Conservation (phyloP, 2,888 invertebrate genomes). For the Balanococcus diminutus region DNA sequence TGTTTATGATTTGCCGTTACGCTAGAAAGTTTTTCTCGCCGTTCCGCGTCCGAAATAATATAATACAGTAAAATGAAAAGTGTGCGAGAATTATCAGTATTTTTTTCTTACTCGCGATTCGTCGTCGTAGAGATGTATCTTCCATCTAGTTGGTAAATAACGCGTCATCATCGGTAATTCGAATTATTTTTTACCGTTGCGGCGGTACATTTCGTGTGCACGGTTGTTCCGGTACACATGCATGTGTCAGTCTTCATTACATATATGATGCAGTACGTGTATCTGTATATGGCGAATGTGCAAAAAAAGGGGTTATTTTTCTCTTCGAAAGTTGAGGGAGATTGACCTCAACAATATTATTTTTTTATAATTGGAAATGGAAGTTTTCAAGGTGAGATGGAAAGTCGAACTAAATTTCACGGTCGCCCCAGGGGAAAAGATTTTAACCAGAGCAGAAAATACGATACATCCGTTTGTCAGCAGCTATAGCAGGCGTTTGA, state of each 20-base stretch:
- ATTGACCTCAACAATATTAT: neutral
- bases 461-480: neutral
- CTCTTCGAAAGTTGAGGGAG: neutral
- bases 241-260: neutral
- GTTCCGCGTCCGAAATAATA: constrained; percentile 12
- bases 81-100: neutral
- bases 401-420: neutral
- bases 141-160: neutral
- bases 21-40: neutral
- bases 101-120: neutral
- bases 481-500: neutral
- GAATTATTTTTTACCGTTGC: neutral
- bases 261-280: neutral
- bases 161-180: constrained; percentile 15
- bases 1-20: neutral
- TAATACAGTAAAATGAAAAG: constrained; percentile 14
- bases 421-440: neutral
- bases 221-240: neutral
- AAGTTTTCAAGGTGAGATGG: neutral
- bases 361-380: too few relatives aligned
- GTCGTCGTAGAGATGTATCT: neutral
- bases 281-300: neutral
- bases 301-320: neutral
- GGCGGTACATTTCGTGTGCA: neutral
- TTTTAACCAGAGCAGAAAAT: neutral